Evolutionary conservation across 2,797 vertebrate genomes (phyloP).

Genomic region (Pelobates cultripes): DNA sequence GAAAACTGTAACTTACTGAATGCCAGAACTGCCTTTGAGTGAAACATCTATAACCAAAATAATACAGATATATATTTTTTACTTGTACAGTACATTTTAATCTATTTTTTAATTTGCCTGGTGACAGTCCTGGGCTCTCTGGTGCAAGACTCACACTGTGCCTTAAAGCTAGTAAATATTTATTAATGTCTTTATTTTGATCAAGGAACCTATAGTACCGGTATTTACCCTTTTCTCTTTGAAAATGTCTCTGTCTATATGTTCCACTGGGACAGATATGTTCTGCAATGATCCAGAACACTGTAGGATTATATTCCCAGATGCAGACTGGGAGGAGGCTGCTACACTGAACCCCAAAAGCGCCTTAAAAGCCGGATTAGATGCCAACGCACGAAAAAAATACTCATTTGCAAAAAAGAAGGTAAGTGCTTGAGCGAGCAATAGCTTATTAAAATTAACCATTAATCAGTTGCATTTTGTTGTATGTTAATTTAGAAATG

Average conservation of each 20-base stretch:
- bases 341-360: constrained; percentile 49
- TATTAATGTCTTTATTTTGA: not conserved
- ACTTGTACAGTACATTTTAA: not conserved
- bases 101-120: not conserved
- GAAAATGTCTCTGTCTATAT: constrained; percentile 29
- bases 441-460: too few species aligned
- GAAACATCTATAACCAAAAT: not conserved
- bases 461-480: too few species aligned
- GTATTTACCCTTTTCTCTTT: not conserved
- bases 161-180: constrained; percentile 17
- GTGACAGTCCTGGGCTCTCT: not conserved
- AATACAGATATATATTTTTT: not conserved
- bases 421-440: constrained; percentile 64
- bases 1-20: not conserved
- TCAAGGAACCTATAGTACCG: not conserved
- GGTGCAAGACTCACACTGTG: not conserved
- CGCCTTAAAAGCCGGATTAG: constrained; percentile 70
- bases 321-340: constrained; percentile 73
- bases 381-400: constrained; percentile 71
- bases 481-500: too few species aligned
- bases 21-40: not conserved
- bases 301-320: constrained; percentile 65
- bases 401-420: constrained; percentile 80
- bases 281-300: constrained; percentile 54
- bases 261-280: constrained; percentile 52